Conservation (phyloP, 2,888 invertebrate species). For the Lymantria monacha region DNA sequence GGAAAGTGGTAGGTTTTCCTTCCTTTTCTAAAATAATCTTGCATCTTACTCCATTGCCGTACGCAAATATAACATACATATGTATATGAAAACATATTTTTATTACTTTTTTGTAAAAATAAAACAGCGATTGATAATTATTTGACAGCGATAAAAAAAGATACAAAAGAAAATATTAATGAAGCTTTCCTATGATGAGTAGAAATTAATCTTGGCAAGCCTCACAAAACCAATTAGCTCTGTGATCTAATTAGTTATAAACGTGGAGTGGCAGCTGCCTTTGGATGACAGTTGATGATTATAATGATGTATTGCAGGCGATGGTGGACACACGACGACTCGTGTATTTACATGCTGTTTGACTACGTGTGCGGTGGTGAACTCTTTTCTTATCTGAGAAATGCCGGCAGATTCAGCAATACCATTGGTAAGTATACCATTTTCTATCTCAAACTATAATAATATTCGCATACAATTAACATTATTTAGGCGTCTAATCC, state of each 20-base stretch:
- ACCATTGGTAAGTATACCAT: conserved; percentile 83
- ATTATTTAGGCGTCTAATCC: too few species aligned
- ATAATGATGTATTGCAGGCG: conserved; percentile 82
- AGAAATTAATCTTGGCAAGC: conserved; percentile 6
- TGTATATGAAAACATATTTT: too few species aligned
- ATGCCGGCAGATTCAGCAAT: conserved; percentile 94
- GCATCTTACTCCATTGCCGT: too few species aligned
- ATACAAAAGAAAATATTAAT: too few species aligned
- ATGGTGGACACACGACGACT: conserved; percentile 95
- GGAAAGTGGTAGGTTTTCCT: too few species aligned
- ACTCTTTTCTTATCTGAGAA: conserved; percentile 96
- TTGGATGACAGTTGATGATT: conserved; percentile 11
- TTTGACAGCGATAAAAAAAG: too few species aligned
- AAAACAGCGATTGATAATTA: too few species aligned
- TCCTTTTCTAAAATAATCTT: too few species aligned
- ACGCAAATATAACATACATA: too few species aligned
- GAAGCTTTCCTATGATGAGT: background rate
- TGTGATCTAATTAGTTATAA: conserved; percentile 11
- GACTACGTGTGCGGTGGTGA: conserved; percentile 99
- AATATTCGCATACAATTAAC: background rate
- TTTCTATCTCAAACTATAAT: too few species aligned
- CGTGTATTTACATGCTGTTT: conserved; percentile 97
- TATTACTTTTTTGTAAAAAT: too few species aligned
- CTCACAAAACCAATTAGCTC: conserved; percentile 20
- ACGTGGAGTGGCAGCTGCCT: conserved; percentile 4